These are phyloP conservation scores for Polydrusus cervinus DNA, from an alignment of 2,888 invertebrate genomes.

Conservation along the genomic window DNA sequence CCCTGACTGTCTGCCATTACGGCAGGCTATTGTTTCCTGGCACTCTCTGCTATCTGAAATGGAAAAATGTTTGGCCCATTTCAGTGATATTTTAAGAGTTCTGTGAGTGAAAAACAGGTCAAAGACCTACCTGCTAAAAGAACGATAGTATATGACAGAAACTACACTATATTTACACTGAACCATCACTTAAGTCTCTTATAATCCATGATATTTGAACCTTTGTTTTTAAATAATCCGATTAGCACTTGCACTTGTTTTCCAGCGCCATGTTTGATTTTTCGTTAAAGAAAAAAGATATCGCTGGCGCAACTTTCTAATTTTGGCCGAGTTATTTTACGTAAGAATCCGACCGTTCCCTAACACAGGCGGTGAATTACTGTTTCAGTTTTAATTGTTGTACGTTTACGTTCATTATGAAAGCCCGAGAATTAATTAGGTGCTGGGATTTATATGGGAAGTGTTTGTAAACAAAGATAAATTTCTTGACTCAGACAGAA, in stretches of 20 bases:
- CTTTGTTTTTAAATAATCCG: slow-evolving; percentile 45
- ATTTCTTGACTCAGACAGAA: slow-evolving; percentile 8
- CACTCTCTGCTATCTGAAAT: slow-evolving; percentile 58
- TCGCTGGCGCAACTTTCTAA: slow-evolving; percentile 54
- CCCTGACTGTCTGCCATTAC: slow-evolving; percentile 63
- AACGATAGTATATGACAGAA: slow-evolving; percentile 29
- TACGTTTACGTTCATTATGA: slow-evolving; percentile 25
- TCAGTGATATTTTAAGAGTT: slow-evolving; percentile 9
- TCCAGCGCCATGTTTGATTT: slow-evolving; percentile 64
- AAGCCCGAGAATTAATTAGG: slow-evolving; percentile 26
- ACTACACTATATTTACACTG: slow-evolving; percentile 47
- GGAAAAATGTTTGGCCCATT: slow-evolving; percentile 24
- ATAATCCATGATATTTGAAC: slow-evolving; percentile 40
- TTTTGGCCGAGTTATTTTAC: slow-evolving; percentile 35
- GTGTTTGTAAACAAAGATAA: slow-evolving; percentile 52
- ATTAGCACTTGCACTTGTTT: slow-evolving; percentile 56
- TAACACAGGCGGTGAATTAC: slow-evolving; percentile 24
- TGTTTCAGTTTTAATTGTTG: slow-evolving; percentile 30
- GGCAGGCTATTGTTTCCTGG: slow-evolving; percentile 30
- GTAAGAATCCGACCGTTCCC: slow-evolving; percentile 25
- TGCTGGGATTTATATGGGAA: slow-evolving; percentile 37
- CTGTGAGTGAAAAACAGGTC: slow-evolving; percentile 46
- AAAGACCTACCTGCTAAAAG: slow-evolving; percentile 52
- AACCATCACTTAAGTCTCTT: slow-evolving; percentile 53
- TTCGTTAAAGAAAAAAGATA: slow-evolving; percentile 37